A percentile compares a stretch with the other conserved stretches of the same genome.
Evolutionary conservation across 2,888 invertebrate species (phyloP).

Genomic region (Nomada lathburiana): DNA sequence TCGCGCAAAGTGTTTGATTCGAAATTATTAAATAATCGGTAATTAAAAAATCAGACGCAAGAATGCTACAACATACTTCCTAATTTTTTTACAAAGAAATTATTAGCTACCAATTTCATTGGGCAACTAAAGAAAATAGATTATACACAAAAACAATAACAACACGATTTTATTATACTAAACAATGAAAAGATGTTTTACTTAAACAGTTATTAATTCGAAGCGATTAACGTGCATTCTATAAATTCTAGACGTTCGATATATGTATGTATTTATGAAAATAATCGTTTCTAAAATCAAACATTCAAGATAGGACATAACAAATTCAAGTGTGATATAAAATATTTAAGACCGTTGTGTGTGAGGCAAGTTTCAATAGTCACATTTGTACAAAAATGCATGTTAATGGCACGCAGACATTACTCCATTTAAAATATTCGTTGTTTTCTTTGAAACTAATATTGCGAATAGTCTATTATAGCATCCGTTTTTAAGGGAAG

Average conservation of each 20-base stretch:
- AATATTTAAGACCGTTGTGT: constrained; percentile 12
- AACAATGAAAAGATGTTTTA: constrained; percentile 5
- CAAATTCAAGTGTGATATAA: neutral
- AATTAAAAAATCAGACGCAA: neutral
- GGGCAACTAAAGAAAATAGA: constrained; percentile 2
- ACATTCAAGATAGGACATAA: constrained; percentile 1
- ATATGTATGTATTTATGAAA: neutral
- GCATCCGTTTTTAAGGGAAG: constrained; percentile 49
- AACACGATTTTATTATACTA: constrained; percentile 7
- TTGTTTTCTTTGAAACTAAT: constrained; percentile 32
- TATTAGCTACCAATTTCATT: constrained; percentile 24
- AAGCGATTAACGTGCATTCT: constrained; percentile 18
- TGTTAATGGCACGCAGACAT: constrained; percentile 22
- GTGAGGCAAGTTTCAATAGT: constrained; percentile 18
- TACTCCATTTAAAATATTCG: constrained; percentile 19
- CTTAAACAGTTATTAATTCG: neutral
- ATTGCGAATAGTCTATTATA: constrained; percentile 8
- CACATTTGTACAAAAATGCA: constrained; percentile 24
- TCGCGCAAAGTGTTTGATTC: constrained; percentile 6
- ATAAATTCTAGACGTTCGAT: neutral
- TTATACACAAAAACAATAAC: constrained; percentile 19
- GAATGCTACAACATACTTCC: constrained; percentile 22
- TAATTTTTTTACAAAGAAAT: constrained; percentile 2
- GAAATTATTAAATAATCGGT: neutral
- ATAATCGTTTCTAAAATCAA: constrained; percentile 1